Conservation (phyloP, 2,888 invertebrate genomes). For the Cerceris ruficornis region DNA sequence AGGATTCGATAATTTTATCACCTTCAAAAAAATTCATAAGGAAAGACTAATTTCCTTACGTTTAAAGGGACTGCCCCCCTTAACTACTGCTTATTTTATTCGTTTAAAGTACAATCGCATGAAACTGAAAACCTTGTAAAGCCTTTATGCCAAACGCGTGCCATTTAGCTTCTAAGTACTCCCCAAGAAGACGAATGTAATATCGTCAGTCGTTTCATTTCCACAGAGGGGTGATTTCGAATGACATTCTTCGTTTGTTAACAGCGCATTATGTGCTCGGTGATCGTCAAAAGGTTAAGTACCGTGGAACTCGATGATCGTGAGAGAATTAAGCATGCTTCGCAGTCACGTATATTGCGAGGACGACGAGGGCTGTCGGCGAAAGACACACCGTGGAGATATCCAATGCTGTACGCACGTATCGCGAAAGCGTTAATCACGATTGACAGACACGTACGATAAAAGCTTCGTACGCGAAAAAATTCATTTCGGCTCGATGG, state of each 20-base stretch:
- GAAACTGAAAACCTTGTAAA: neutral
- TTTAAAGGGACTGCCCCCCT: too few relatives aligned
- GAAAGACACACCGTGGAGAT: neutral
- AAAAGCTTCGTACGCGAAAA: neutral
- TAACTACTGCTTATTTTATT: too few relatives aligned
- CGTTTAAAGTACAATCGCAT: too few relatives aligned
- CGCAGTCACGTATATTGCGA: neutral
- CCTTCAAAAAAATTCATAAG: too few relatives aligned
- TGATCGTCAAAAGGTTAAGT: conserved; percentile 5
- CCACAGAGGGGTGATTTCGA: neutral
- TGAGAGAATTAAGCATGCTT: neutral
- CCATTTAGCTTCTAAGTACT: neutral
- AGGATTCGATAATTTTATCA: too few relatives aligned
- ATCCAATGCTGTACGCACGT: neutral
- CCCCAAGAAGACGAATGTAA: neutral
- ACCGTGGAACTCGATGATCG: neutral
- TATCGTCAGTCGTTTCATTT: conserved; percentile 5
- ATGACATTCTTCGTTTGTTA: neutral
- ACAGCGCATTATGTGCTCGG: conserved; percentile 1
- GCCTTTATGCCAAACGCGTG: neutral
- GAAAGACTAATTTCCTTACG: too few relatives aligned
- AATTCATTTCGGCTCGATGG: neutral
- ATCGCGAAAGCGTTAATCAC: neutral
- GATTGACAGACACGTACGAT: neutral
- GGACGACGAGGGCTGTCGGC: neutral